These are phyloP conservation scores for Sminthurides aquaticus DNA, from an alignment of 2,888 invertebrate species.

Conservation along the genomic window DNA sequence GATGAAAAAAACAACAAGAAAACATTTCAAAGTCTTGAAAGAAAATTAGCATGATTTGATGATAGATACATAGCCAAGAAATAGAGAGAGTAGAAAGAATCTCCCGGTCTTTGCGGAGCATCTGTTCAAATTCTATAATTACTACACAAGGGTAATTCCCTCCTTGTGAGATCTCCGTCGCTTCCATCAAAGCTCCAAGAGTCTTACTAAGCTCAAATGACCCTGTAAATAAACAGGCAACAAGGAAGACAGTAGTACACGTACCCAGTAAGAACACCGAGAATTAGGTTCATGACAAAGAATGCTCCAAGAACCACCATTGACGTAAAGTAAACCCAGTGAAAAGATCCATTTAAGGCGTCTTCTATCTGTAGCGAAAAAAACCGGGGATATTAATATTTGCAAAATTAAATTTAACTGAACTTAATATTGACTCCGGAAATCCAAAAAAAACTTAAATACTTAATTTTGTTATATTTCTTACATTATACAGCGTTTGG, in stretches of 20 bases:
- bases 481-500: slow-evolving; percentile 53
- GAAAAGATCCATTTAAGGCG: slow-evolving; percentile 51
- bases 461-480: no score
- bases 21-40: no score
- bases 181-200: no score
- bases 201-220: no score
- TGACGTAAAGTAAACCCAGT: slow-evolving; percentile 57
- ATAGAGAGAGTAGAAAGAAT: no score
- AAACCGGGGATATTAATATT: background rate
- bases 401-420: background rate
- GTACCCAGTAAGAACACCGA: slow-evolving; percentile 58
- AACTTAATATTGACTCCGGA: background rate
- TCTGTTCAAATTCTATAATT: background rate
- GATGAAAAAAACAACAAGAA: no score
- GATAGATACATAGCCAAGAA: no score
- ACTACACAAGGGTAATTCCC: background rate
- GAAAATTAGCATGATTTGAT: no score
- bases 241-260: slow-evolving; percentile 35
- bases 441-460: background rate
- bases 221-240: background rate
- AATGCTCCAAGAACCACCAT: slow-evolving; percentile 59
- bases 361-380: slow-evolving; percentile 50
- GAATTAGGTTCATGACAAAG: slow-evolving; percentile 58
- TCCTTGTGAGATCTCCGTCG: background rate
- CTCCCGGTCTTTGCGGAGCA: no score